Evolutionary conservation across 2,113 vertebrate genomes (phyloP), one percentile per base, ranked within the genome.

Genomic region (Podarcis raffonei): DNA sequence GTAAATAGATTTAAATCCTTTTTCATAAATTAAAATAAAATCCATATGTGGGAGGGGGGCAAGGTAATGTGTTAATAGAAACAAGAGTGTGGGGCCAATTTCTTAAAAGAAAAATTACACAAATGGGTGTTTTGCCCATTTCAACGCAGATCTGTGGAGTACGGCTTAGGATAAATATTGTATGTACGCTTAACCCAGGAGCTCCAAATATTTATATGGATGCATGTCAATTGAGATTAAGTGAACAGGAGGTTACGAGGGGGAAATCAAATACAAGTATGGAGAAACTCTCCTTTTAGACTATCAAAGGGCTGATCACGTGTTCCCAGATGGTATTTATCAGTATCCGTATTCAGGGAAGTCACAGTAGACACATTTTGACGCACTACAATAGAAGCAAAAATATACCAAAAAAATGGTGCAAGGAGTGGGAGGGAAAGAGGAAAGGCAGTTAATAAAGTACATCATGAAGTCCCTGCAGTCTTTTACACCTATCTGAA

Each of bases 1-100:
- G 96, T 96, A 97, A 97, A 97, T 97, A 97, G 96, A 97, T 97
- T 97, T 97, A 97, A 97, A 97, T 97, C 97, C 96, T 96, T 96
- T 96, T 94, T 92, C 81, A 90, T 85, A 96, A 95, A 96, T 97
- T 96, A 95, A 95, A 95, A 95, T 95, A 95, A 97, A 95, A 93
- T 91, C 92, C 91, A 92, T 95, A 96, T 97, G 32, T 88, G 91
- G 81, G 75, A 30, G 18, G 11, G 66, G 66, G 30, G n/a, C 11
- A 88, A 92, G 86, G 92, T 94, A 95, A 92, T 85, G 87, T 90
- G 92, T 93, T 97, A 97, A 97, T 95, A 96, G 95, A 97, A 97
- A 96, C 42, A 91, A 95, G 91, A 92, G 85, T 85, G 90, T 12
- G 12, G 93, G 90, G 83, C 92, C 90, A 89, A 91, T 93, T 96